Evolutionary conservation across 2,113 vertebrate genomes (phyloP).

Genomic region (Mola mola): DNA sequence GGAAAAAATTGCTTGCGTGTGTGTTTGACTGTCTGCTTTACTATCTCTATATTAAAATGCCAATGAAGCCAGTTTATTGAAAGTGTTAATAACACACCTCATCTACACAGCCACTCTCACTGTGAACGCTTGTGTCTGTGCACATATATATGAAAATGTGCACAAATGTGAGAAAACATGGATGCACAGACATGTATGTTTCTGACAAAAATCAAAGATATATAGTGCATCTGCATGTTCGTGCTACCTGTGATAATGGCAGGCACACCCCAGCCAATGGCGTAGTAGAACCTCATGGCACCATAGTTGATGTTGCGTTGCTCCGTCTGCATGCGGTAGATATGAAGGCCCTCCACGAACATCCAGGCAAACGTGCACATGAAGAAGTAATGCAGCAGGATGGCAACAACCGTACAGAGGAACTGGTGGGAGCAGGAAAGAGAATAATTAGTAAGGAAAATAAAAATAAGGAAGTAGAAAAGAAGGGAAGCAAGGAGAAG

Average conservation of each 20-base stretch:
- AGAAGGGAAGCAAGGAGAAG: neutral
- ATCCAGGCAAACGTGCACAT: slow-evolving; percentile 96
- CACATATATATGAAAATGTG: neutral
- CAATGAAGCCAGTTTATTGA: slow-evolving; percentile 51
- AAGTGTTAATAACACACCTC: slow-evolving; percentile 53
- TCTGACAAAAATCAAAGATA: neutral
- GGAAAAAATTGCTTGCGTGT: slow-evolving; percentile 38
- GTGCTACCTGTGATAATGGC: slow-evolving; percentile 93
- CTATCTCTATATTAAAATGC: slow-evolving; percentile 61
- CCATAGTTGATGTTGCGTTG: slow-evolving; percentile 94
- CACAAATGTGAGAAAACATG: neutral
- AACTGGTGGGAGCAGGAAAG: slow-evolving; percentile 79
- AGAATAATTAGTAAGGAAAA: neutral
- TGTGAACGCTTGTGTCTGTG: neutral
- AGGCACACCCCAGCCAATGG: slow-evolving; percentile 96
- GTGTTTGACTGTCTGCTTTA: slow-evolving; percentile 19
- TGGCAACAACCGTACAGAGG: slow-evolving; percentile 94
- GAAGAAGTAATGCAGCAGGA: slow-evolving; percentile 98
- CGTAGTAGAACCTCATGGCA: slow-evolving; percentile 98
- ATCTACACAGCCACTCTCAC: slow-evolving; percentile 55
- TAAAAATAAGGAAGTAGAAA: neutral
- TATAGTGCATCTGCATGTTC: neutral
- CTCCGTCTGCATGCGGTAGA: slow-evolving; percentile 97
- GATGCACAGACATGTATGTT: neutral
- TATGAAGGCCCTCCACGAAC: slow-evolving; percentile 94